Percentiles rank a stretch among this genome's conserved stretches.
These are phyloP conservation scores for Diaprepes abbreviatus DNA, from an alignment of 2,888 invertebrate species.

Conservation along the genomic window DNA sequence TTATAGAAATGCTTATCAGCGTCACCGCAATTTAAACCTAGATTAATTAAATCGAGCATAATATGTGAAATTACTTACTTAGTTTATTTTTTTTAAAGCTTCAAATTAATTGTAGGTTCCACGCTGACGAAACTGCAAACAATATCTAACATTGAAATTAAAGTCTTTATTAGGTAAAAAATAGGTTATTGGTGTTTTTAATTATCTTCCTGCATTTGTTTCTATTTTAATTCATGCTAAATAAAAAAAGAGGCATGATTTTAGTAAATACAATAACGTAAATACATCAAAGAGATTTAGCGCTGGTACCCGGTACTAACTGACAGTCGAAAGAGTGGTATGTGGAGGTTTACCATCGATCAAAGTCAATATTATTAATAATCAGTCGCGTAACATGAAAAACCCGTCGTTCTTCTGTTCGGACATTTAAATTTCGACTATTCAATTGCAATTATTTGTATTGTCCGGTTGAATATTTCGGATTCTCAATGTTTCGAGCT, in stretches of 20 bases:
- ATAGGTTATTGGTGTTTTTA: too few species aligned
- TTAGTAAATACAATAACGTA: not conserved
- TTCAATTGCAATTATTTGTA: slow-evolving; percentile 60
- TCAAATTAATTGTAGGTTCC: too few species aligned
- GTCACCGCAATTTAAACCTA: too few species aligned
- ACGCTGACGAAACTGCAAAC: too few species aligned
- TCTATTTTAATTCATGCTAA: not conserved
- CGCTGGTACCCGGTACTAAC: slow-evolving; percentile 37
- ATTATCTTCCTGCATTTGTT: not conserved
- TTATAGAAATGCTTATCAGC: too few species aligned
- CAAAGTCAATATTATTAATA: slow-evolving; percentile 52
- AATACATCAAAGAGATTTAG: slow-evolving; percentile 34
- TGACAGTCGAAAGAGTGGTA: slow-evolving; percentile 37
- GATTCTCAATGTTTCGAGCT: slow-evolving; percentile 44
- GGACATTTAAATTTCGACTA: slow-evolving; percentile 55
- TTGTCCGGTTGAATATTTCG: slow-evolving; percentile 57
- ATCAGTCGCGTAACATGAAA: slow-evolving; percentile 48
- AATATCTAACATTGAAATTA: too few species aligned
- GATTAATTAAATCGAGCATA: too few species aligned
- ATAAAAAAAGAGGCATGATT: slow-evolving; percentile 2
- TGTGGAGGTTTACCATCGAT: slow-evolving; percentile 41
- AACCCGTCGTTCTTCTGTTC: slow-evolving; percentile 45
- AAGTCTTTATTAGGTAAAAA: too few species aligned
- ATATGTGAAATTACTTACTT: too few species aligned
- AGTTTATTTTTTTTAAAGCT: too few species aligned